These are phyloP conservation scores for pig (Sus scrofa) DNA, from an alignment of 2,113 vertebrate genomes.

Conservation along the genomic window DNA sequence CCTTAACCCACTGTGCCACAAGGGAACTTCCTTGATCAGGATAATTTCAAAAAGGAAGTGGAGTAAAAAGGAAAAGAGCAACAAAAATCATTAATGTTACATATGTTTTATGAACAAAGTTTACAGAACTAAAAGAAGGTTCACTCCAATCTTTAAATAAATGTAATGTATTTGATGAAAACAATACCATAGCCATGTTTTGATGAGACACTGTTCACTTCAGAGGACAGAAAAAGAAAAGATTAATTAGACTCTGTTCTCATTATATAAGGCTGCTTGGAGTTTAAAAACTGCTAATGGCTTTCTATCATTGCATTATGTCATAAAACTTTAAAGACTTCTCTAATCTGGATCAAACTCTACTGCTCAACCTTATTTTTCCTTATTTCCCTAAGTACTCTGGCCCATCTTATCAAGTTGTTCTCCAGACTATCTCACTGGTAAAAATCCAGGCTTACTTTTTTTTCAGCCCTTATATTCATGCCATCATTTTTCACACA, in stretches of 20 bases:
- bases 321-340: slow-evolving; percentile 20
- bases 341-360: not conserved
- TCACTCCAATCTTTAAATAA: slow-evolving; percentile 17
- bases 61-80: slow-evolving; percentile 29
- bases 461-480: slow-evolving; percentile 11
- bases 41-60: slow-evolving; percentile 46
- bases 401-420: not conserved
- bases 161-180: slow-evolving; percentile 59
- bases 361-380: not conserved
- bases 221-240: slow-evolving; percentile 48
- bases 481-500: slow-evolving; percentile 13
- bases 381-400: not conserved
- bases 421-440: not conserved
- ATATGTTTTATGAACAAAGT: not conserved
- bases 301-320: not conserved
- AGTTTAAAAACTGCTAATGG: slow-evolving; percentile 29
- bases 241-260: slow-evolving; percentile 34
- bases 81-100: slow-evolving; percentile 44
- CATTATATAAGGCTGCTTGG: not conserved
- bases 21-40: not conserved
- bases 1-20: too few species aligned
- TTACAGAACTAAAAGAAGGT: not conserved
- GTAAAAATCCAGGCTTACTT: slow-evolving; percentile 18
- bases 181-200: slow-evolving; percentile 20
- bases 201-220: slow-evolving; percentile 33